These are phyloP conservation scores for Scalopus aquaticus DNA, from an alignment of 2,113 vertebrate genomes.

Conservation along the genomic window DNA sequence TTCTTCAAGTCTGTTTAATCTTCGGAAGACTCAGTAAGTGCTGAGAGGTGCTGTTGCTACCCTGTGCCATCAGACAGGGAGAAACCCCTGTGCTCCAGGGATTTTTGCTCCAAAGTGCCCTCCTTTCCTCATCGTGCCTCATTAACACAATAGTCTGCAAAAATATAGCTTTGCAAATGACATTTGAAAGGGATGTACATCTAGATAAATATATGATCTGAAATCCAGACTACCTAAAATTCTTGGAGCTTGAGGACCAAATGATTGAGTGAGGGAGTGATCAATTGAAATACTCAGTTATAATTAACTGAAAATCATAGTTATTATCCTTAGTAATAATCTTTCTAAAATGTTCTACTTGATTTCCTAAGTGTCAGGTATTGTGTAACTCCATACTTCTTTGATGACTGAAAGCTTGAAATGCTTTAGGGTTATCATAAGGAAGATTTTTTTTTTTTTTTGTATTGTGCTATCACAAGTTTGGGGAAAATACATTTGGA, in stretches of 20 bases:
- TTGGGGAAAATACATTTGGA: background rate
- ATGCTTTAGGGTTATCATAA: background rate
- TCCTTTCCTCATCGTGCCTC: background rate
- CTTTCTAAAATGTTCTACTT: background rate
- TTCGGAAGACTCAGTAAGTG: background rate
- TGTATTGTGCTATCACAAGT: background rate
- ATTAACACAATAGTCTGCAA: background rate
- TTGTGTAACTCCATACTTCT: background rate
- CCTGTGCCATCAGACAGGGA: background rate
- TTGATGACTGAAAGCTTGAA: conserved; percentile 11
- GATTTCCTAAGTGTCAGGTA: background rate
- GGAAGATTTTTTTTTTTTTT: background rate
- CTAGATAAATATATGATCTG: background rate
- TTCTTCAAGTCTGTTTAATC: conserved; percentile 44
- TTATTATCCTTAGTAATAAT: background rate
- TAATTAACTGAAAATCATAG: background rate
- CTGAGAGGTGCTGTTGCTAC: background rate
- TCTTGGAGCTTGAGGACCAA: background rate
- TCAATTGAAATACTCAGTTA: background rate
- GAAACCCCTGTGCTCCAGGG: background rate
- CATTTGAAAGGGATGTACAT: background rate
- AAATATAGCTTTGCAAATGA: conserved; percentile 1
- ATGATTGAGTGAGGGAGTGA: background rate
- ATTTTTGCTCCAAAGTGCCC: background rate
- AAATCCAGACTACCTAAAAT: background rate